phyloP scores from a whole-genome alignment of 1,140 invertebrate species.

The Panulirus ornatus region DNA sequence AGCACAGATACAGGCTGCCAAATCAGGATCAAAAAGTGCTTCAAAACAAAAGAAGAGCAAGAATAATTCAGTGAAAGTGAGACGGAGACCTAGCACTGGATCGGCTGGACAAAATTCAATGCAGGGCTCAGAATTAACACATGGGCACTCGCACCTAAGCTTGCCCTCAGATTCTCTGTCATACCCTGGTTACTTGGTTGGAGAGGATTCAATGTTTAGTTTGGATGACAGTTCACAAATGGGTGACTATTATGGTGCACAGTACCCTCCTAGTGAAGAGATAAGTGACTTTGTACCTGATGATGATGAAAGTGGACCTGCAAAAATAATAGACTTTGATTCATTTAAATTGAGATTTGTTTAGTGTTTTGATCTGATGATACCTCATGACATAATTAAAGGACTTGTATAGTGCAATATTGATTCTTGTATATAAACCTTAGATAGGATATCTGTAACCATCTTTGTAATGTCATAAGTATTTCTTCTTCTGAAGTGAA shows the following conservation, averaged over 20 bases:
- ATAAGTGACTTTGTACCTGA: conserved; percentile 69
- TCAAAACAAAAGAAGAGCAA: conserved; percentile 38
- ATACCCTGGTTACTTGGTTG: conserved; percentile 55
- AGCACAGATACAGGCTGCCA: conserved; percentile 68
- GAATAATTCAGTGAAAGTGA: conserved; percentile 26
- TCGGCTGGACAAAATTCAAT: conserved; percentile 22
- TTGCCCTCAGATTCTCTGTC: conserved; percentile 38
- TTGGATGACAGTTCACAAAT: conserved; percentile 63
- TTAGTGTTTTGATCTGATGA: conserved; percentile 47
- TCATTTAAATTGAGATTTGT: conserved; percentile 61
- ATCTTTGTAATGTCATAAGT: conserved; percentile 28
- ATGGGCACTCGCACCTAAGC: neutral
- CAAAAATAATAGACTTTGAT: conserved; percentile 67
- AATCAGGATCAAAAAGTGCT: conserved; percentile 31
- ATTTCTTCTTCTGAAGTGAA: neutral
- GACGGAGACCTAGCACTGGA: conserved; percentile 18
- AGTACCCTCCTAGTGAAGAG: conserved; percentile 66
- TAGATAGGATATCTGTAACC: conserved; percentile 1
- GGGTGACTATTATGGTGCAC: conserved; percentile 63
- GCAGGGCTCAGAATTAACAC: conserved; percentile 9
- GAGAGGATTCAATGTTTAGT: conserved; percentile 63
- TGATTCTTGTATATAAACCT: conserved; percentile 55
- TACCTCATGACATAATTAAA: conserved; percentile 57
- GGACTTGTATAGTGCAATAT: conserved; percentile 63
- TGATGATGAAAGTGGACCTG: conserved; percentile 64